Evolutionary conservation across 2,797 vertebrate genomes (phyloP).

Genomic region (Malurus leucopterus): DNA sequence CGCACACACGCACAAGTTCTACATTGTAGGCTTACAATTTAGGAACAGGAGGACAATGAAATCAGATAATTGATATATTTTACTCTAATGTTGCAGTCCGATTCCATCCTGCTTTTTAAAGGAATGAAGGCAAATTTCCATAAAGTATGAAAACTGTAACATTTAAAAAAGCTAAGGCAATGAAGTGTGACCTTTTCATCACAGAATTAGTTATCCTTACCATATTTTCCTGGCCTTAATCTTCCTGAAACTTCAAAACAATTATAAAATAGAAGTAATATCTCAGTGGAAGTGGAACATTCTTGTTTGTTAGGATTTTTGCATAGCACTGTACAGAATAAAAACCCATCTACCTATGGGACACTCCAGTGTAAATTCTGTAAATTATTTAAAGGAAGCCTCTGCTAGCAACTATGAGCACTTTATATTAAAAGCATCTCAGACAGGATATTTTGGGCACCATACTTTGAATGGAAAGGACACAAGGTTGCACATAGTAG

Average conservation of each 20-base stretch:
- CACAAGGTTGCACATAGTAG: background rate
- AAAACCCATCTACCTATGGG: background rate
- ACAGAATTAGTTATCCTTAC: background rate
- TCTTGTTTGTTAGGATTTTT: background rate
- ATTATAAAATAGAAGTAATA: background rate
- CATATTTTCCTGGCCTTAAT: background rate
- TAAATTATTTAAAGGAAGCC: background rate
- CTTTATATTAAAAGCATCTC: background rate
- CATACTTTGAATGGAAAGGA: background rate
- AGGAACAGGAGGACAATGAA: background rate
- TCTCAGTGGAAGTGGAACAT: background rate
- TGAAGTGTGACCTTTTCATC: background rate
- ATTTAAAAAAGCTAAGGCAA: background rate
- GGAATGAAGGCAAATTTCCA: background rate
- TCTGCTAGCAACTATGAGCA: background rate
- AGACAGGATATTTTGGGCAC: background rate
- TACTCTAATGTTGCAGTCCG: background rate
- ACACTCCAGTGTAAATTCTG: background rate
- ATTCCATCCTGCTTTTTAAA: background rate
- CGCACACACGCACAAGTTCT: background rate
- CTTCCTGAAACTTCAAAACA: background rate
- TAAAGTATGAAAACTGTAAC: background rate
- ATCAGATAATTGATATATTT: background rate
- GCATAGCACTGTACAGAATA: background rate
- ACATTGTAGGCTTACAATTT: background rate